These are phyloP conservation scores for Plutomurus gul DNA, from an alignment of 1,140 invertebrate species.

Conservation along the genomic window DNA sequence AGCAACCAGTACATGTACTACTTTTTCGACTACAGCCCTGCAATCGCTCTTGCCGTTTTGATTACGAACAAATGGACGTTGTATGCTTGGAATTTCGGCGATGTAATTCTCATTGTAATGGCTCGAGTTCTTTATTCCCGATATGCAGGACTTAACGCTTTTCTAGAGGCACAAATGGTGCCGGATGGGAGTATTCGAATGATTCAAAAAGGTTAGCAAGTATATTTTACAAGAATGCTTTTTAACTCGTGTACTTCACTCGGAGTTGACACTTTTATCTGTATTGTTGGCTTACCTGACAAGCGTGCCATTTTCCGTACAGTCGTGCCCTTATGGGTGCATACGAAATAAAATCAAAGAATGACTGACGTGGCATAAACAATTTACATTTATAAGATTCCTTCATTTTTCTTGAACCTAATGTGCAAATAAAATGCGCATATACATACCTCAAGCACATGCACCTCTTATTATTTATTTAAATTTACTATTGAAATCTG, in stretches of 20 bases:
- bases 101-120: conserved; percentile 47
- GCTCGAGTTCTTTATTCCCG: conserved; percentile 40
- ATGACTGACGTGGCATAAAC: too few species aligned
- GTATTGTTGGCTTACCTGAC: too few species aligned
- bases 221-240: neutral
- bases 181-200: neutral
- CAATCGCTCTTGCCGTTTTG: conserved; percentile 22
- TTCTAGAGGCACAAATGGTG: conserved; percentile 25
- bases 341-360: neutral
- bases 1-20: conserved; percentile 42
- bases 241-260: too few species aligned
- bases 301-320: too few species aligned
- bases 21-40: conserved; percentile 39
- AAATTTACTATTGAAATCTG: neutral
- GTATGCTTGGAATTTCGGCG: conserved; percentile 49
- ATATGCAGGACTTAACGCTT: conserved; percentile 38
- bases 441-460: too few species aligned
- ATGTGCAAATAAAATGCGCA: too few species aligned
- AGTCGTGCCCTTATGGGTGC: too few species aligned
- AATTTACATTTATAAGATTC: too few species aligned
- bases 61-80: conserved; percentile 43
- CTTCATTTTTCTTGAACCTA: too few species aligned
- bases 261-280: too few species aligned
- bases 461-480: too few species aligned
- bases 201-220: conserved; percentile 14